These are phyloP conservation scores for Ctenomys sociabilis DNA, from an alignment of 2,113 vertebrate genomes.

Conservation along the genomic window DNA sequence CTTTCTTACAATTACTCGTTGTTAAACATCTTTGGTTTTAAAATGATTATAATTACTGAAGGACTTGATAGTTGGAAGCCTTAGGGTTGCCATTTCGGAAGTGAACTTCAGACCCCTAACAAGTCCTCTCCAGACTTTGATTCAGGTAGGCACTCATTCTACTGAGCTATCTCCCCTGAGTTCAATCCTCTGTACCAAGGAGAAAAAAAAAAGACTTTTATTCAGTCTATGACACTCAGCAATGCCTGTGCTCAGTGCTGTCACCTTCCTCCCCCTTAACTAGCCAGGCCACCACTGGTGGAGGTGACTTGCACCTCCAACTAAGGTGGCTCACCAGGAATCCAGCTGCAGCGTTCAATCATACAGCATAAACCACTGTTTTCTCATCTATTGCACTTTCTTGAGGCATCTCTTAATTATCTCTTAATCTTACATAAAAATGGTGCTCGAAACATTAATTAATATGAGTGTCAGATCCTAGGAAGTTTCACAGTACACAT, in stretches of 20 bases:
- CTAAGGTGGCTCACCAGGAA: conserved; percentile 6
- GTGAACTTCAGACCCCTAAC: not conserved
- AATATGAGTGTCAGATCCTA: conserved; percentile 52
- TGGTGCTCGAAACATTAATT: conserved; percentile 62
- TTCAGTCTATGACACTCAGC: not conserved
- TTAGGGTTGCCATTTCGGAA: not conserved
- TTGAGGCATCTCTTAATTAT: conserved; percentile 75
- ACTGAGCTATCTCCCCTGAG: no score
- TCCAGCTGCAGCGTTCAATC: conserved; percentile 37
- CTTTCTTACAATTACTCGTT: not conserved
- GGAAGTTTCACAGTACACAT: not conserved
- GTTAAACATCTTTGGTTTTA: not conserved
- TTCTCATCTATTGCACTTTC: conserved; percentile 54
- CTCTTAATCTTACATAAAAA: conserved; percentile 65
- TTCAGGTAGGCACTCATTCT: not conserved
- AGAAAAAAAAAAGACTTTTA: not conserved
- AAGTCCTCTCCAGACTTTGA: not conserved
- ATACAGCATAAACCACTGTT: conserved; percentile 52
- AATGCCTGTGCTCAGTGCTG: not conserved
- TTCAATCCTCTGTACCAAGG: no score
- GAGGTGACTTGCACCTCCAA: conserved; percentile 32
- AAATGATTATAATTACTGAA: not conserved
- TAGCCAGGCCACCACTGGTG: not conserved
- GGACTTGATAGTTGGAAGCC: not conserved
- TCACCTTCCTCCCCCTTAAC: not conserved